These are phyloP conservation scores for Excalfactoria chinensis DNA, from an alignment of 2,113 vertebrate genomes.

Conservation along the genomic window DNA sequence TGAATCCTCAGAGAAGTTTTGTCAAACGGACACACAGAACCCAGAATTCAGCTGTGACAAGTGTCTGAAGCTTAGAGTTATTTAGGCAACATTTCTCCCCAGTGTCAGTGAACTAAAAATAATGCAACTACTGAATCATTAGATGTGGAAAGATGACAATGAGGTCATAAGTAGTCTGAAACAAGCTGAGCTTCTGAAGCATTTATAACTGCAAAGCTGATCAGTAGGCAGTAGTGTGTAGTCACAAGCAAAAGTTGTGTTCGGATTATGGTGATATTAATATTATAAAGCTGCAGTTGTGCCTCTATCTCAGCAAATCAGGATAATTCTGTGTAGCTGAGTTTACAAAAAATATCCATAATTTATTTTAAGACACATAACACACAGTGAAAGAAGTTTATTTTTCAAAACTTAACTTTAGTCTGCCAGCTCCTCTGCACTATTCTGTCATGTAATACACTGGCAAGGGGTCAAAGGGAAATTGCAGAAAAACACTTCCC, in stretches of 20 bases:
- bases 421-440: neutral
- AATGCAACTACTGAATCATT: neutral
- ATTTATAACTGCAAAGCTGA: neutral
- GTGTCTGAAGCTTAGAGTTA: neutral
- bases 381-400: neutral
- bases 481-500: neutral
- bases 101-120: neutral
- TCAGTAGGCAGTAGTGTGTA: fast-evolving
- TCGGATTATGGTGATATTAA: neutral
- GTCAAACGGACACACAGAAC: neutral
- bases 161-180: neutral
- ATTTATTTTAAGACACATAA: neutral
- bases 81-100: neutral
- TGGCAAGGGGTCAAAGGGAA: neutral
- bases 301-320: neutral
- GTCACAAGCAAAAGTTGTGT: neutral
- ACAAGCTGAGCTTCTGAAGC: neutral
- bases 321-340: fast-evolving
- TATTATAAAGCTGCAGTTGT: neutral
- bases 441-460: neutral
- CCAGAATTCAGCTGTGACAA: neutral
- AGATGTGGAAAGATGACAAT: neutral
- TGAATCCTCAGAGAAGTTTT: neutral
- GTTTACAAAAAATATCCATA: neutral
- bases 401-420: neutral